Evolutionary conservation across 1,140 invertebrate genomes (phyloP).

Genomic region (Aphelenchoides besseyi): DNA sequence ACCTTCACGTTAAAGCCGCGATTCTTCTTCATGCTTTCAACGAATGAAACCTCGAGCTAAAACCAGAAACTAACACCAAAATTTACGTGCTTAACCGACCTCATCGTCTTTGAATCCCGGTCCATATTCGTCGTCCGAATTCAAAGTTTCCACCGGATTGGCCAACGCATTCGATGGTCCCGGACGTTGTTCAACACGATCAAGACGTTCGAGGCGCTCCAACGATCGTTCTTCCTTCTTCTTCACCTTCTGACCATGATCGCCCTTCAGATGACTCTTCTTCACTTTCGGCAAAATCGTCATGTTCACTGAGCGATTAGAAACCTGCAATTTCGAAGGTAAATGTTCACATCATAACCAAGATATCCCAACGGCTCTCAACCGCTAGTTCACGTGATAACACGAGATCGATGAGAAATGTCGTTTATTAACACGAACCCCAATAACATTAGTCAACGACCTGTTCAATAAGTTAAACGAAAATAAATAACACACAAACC

Average conservation of each 20-base stretch:
- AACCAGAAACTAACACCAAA: constrained; percentile 25
- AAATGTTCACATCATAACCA: constrained; percentile 23
- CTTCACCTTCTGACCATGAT: background rate
- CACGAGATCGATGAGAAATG: no score
- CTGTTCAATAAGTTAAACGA: no score
- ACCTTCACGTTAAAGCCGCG: constrained; percentile 77
- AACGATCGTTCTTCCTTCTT: background rate
- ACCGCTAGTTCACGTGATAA: no score
- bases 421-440: no score
- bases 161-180: background rate
- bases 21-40: constrained; percentile 64
- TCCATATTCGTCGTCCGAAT: constrained; percentile 56
- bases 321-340: background rate
- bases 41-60: constrained; percentile 65
- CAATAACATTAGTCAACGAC: no score
- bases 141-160: background rate
- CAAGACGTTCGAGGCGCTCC: background rate
- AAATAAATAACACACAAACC: no score
- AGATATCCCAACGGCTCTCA: no score
- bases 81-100: constrained; percentile 24
- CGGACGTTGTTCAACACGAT: no score
- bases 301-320: constrained; percentile 11
- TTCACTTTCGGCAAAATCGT: constrained; percentile 18
- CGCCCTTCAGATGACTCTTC: constrained; percentile 13
- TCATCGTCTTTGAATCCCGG: constrained; percentile 49